Conservation (phyloP, 2,888 invertebrate species). For the Magallana nippona region DNA sequence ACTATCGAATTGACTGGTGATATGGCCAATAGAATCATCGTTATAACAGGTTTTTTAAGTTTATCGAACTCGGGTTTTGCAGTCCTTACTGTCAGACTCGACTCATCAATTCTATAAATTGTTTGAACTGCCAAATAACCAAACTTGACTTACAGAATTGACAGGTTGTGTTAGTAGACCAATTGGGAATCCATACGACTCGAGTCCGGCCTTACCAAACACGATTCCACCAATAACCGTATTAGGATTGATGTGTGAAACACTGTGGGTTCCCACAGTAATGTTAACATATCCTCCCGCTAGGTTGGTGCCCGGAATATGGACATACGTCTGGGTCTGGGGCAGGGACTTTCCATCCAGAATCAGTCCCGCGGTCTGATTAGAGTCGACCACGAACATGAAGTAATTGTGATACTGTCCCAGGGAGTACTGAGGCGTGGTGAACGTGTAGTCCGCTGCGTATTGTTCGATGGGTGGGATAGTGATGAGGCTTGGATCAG, state of each 20-base stretch:
- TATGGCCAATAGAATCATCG: too few relatives aligned
- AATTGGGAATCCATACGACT: constrained; percentile 45
- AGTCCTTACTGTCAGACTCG: too few relatives aligned
- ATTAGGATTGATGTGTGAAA: constrained; percentile 31
- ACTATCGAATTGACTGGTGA: too few relatives aligned
- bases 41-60: too few relatives aligned
- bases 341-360: constrained; percentile 52
- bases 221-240: constrained; percentile 39
- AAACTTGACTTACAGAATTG: constrained; percentile 36
- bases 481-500: constrained; percentile 67
- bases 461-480: constrained; percentile 68
- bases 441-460: constrained; percentile 60
- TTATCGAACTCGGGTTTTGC: too few relatives aligned
- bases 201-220: constrained; percentile 42
- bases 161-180: constrained; percentile 37
- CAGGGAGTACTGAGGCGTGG: constrained; percentile 59
- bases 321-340: constrained; percentile 39
- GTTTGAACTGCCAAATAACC: too few relatives aligned
- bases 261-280: constrained; percentile 40
- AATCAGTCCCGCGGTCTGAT: constrained; percentile 51
- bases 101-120: too few relatives aligned
- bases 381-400: constrained; percentile 56
- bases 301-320: constrained; percentile 54
- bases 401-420: constrained; percentile 58
- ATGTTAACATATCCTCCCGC: constrained; percentile 51